Percentiles rank a stretch among this genome's conserved stretches.
phyloP scores from a whole-genome alignment of 2,888 invertebrate genomes.

The Agrotis clavis region DNA sequence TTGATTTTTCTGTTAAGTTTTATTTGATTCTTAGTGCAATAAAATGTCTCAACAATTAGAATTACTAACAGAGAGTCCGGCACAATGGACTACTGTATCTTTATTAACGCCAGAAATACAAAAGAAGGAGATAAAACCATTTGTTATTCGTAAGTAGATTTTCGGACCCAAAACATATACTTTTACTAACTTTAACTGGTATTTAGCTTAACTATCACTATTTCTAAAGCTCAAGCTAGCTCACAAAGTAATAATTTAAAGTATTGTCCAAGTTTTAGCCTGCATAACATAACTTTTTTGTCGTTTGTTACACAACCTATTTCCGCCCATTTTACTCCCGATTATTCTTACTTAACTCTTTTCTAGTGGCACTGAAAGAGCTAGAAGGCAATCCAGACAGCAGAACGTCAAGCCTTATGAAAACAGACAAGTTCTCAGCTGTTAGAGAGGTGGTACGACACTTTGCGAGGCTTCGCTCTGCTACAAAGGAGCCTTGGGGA shows the following conservation, averaged over 20 bases:
- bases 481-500: slow-evolving; percentile 77
- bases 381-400: slow-evolving; percentile 86
- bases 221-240: not conserved
- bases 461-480: slow-evolving; percentile 77
- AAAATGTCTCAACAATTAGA: slow-evolving; percentile 86
- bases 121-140: slow-evolving; percentile 87
- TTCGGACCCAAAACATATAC: not conserved
- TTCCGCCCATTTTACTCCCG: not conserved
- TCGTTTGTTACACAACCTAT: not conserved
- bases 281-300: not conserved
- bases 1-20: slow-evolving; percentile 51
- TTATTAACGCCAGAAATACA: slow-evolving; percentile 85
- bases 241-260: not conserved
- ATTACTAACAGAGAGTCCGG: slow-evolving; percentile 82
- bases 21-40: slow-evolving; percentile 31
- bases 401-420: slow-evolving; percentile 82
- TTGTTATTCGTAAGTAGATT: slow-evolving; percentile 81
- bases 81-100: slow-evolving; percentile 81
- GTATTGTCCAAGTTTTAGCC: not conserved
- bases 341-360: slow-evolving; percentile 5
- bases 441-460: slow-evolving; percentile 84
- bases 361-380: slow-evolving; percentile 85
- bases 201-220: not conserved
- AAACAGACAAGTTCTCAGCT: slow-evolving; percentile 84
- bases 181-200: not conserved